These are phyloP conservation scores for Drosophila quadrilineata DNA, from an alignment of 1,140 invertebrate genomes.

Conservation along the genomic window DNA sequence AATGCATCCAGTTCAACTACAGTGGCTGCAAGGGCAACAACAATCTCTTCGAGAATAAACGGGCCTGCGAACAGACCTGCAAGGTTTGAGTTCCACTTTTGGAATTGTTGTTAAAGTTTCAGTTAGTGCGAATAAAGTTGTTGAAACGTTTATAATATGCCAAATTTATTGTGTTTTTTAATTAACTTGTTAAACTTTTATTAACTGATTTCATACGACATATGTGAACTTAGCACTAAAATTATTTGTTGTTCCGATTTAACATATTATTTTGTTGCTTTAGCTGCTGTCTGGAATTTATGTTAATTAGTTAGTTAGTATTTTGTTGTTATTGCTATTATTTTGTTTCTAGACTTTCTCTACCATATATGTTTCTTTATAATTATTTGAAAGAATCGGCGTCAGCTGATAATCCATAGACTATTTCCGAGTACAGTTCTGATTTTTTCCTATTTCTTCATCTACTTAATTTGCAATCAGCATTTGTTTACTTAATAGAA, in stretches of 20 bases:
- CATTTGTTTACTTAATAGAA: too few species aligned
- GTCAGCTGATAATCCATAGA: conserved; percentile 7
- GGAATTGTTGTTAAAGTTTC: too few species aligned
- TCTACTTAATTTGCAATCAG: too few species aligned
- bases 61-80: conserved; percentile 85
- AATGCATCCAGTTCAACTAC: conserved; percentile 85
- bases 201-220: conserved; percentile 43
- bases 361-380: conserved; percentile 10
- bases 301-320: neutral
- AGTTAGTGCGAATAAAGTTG: neutral
- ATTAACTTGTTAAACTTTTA: conserved; percentile 61
- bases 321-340: conserved; percentile 13
- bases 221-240: neutral
- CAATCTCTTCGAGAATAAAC: conserved; percentile 86
- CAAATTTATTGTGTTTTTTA: conserved; percentile 13
- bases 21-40: conserved; percentile 90
- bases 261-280: conserved; percentile 5
- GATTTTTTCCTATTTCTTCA: too few species aligned
- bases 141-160: neutral
- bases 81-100: too few species aligned
- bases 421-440: too few species aligned
- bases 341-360: neutral
- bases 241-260: neutral
- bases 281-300: neutral
- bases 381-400: neutral